These are phyloP conservation scores for Apotomis turbidana DNA, from an alignment of 2,888 invertebrate species.

Conservation along the genomic window DNA sequence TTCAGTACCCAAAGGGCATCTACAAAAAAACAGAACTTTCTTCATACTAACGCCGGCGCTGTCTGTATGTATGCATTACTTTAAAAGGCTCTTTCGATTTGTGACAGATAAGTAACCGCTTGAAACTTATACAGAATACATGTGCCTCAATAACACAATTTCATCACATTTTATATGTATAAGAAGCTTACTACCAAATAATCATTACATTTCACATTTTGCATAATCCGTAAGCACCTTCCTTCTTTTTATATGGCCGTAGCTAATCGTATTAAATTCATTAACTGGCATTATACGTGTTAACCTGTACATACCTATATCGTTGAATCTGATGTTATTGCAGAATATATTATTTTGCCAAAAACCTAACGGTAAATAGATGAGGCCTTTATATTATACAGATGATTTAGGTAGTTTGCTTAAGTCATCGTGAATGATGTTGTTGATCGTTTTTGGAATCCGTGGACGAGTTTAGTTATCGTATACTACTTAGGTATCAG, in stretches of 20 bases:
- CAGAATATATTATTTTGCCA: slow-evolving; percentile 46
- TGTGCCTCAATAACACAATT: too few species aligned
- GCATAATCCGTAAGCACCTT: slow-evolving; percentile 9
- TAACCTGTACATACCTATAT: slow-evolving; percentile 15
- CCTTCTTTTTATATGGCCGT: neutral
- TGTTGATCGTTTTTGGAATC: neutral
- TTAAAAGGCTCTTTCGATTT: too few species aligned
- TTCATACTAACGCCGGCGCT: too few species aligned
- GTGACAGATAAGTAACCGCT: too few species aligned
- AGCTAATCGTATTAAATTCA: neutral
- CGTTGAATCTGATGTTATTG: slow-evolving; percentile 45
- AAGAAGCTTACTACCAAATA: neutral
- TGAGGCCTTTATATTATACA: slow-evolving; percentile 23
- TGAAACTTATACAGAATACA: too few species aligned
- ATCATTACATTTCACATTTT: neutral
- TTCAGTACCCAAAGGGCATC: too few species aligned
- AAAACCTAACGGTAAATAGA: slow-evolving; percentile 47
- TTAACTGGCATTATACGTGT: slow-evolving; percentile 13
- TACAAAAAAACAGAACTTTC: too few species aligned
- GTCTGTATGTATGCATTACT: too few species aligned
- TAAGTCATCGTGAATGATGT: neutral
- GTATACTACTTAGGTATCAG: too few species aligned
- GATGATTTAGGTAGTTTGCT: slow-evolving; percentile 29
- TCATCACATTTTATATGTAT: neutral
- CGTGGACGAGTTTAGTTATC: neutral